These are phyloP conservation scores for Macquaria ambigua DNA, from an alignment of 2,113 vertebrate species.

Conservation along the genomic window DNA sequence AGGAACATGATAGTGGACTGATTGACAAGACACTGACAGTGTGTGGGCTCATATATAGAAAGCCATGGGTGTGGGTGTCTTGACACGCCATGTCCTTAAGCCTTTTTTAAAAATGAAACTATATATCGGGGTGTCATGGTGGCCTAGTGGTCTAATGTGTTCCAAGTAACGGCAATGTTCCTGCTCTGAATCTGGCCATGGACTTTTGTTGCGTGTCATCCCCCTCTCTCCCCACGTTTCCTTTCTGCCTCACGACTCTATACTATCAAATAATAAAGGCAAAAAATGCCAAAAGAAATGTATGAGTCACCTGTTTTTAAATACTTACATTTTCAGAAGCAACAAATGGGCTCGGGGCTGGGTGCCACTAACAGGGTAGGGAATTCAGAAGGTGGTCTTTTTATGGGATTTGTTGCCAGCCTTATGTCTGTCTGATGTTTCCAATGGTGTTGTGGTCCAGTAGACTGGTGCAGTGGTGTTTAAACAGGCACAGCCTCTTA, in stretches of 20 bases:
- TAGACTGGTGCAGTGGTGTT: slow-evolving; percentile 15
- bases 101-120: not conserved
- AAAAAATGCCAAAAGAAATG: not conserved
- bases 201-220: not conserved
- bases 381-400: not conserved
- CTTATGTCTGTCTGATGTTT: slow-evolving; percentile 10
- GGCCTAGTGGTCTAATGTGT: not conserved
- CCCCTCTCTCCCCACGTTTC: not conserved
- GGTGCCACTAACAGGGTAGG: not conserved
- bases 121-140: not conserved
- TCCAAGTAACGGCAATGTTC: not conserved
- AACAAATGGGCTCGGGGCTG: not conserved
- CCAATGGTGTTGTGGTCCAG: slow-evolving; percentile 23
- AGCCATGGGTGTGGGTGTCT: not conserved
- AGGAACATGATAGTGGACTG: not conserved
- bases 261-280: not conserved
- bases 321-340: not conserved
- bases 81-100: not conserved
- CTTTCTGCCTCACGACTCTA: not conserved
- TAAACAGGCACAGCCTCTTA: slow-evolving; percentile 27
- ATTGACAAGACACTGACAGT: not conserved
- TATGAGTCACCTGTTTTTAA: not conserved
- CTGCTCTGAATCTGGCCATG: not conserved
- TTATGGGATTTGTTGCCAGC: not conserved
- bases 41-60: not conserved